Evolutionary conservation across 2,113 vertebrate species (phyloP).

Genomic region (Lasiurus cinereus): DNA sequence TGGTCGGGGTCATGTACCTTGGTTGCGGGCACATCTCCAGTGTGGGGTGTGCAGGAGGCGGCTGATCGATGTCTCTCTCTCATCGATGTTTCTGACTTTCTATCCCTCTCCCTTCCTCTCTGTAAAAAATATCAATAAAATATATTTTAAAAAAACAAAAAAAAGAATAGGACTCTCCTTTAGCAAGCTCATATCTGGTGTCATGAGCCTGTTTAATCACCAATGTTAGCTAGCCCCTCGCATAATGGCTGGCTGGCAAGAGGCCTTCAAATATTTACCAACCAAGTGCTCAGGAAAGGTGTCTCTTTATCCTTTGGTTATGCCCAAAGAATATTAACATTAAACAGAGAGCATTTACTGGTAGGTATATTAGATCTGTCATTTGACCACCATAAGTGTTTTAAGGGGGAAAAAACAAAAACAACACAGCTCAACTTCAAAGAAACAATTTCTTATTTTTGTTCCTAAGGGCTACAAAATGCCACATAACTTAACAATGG

Average conservation of each 20-base stretch:
- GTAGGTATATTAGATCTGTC: neutral
- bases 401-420: neutral
- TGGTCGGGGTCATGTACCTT: too few relatives aligned
- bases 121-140: too few relatives aligned
- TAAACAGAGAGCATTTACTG: constrained; percentile 11
- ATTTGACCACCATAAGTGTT: constrained; percentile 4
- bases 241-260: neutral
- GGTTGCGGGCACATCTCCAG: too few relatives aligned
- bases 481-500: neutral
- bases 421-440: neutral
- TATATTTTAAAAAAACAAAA: too few relatives aligned
- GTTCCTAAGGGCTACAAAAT: neutral
- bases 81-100: too few relatives aligned
- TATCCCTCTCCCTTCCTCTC: too few relatives aligned
- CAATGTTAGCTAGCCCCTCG: neutral
- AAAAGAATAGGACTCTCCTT: neutral
- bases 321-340: neutral
- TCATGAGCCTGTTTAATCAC: neutral
- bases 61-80: too few relatives aligned
- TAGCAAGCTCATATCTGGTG: neutral
- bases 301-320: constrained; percentile 13
- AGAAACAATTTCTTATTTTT: constrained; percentile 28
- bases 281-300: neutral
- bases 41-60: too few relatives aligned
- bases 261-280: neutral